phyloP scores from a whole-genome alignment of 2,888 invertebrate genomes.

The Rotaria macrura region DNA sequence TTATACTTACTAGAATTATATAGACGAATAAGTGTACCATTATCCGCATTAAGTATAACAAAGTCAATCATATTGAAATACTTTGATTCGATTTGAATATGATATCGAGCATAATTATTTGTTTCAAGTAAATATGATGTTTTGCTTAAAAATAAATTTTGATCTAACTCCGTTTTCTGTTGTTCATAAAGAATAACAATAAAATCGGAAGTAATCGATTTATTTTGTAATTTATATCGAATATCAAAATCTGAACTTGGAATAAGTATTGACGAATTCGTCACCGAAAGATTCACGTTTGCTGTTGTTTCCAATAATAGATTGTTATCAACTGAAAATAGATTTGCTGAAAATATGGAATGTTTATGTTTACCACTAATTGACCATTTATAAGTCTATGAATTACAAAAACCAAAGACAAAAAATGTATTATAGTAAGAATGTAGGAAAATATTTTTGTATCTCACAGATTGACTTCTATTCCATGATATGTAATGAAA shows the following conservation, averaged over 20 bases:
- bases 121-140: not conserved
- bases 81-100: not conserved
- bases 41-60: not conserved
- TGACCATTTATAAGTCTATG: not conserved
- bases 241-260: not conserved
- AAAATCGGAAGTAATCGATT: not conserved
- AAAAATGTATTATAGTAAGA: not conserved
- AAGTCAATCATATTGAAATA: not conserved
- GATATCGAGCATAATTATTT: not conserved
- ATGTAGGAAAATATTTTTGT: not conserved
- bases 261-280: not conserved
- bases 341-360: not conserved
- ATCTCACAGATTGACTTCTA: not conserved
- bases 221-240: not conserved
- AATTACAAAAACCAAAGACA: not conserved
- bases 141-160: not conserved
- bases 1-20: not conserved
- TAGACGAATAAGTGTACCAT: not conserved
- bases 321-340: not conserved
- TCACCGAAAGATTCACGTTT: not conserved
- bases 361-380: not conserved
- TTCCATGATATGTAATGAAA: not conserved
- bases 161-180: not conserved
- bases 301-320: not conserved
- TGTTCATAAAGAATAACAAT: not conserved